Conservation (phyloP, 2,113 vertebrate species). For the Saccopteryx leptura region DNA sequence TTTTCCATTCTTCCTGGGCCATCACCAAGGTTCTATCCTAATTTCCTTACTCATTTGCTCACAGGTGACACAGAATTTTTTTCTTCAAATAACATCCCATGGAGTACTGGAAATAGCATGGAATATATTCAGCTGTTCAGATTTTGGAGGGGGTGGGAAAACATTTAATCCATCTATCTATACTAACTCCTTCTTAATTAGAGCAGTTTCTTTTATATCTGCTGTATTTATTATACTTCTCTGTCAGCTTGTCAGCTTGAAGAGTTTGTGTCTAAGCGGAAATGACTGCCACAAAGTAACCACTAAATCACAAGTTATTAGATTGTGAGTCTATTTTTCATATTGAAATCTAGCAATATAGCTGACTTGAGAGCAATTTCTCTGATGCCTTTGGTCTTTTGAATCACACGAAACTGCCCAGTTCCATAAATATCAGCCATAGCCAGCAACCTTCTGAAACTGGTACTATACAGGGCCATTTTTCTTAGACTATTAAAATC, state of each 20-base stretch:
- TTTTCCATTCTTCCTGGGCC: background rate
- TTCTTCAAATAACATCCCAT: background rate
- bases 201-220: background rate
- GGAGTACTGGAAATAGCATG: background rate
- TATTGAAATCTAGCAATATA: background rate
- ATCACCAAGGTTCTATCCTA: background rate
- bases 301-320: background rate
- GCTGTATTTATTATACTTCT: background rate
- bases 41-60: background rate
- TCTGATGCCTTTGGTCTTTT: conserved; percentile 14
- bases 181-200: background rate
- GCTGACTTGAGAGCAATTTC: background rate
- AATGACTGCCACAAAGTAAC: background rate
- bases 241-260: background rate
- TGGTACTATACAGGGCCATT: background rate
- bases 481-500: background rate
- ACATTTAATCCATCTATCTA: background rate
- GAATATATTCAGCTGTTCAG: background rate
- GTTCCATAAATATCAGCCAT: background rate
- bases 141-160: background rate
- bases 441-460: background rate
- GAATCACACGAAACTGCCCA: background rate
- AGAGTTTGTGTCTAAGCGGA: background rate
- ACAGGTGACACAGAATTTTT: background rate
- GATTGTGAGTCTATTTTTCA: background rate